These are phyloP conservation scores for Drosophila bocqueti DNA, from an alignment of 1,140 invertebrate genomes.

Conservation along the genomic window DNA sequence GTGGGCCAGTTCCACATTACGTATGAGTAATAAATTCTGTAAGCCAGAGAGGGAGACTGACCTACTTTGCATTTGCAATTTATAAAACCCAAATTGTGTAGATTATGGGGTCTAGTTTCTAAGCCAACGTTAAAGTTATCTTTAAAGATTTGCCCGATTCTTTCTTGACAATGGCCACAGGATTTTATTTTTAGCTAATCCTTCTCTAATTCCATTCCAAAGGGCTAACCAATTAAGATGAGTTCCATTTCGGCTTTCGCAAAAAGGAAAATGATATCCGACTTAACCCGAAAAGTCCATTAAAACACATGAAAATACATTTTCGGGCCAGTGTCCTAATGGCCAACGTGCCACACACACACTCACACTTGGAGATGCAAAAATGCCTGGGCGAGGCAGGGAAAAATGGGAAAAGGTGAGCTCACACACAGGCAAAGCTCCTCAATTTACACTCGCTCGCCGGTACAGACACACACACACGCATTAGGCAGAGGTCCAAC, in stretches of 20 bases:
- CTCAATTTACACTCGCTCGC: conserved; percentile 63
- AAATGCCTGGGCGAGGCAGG: conserved; percentile 41
- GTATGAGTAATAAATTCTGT: conserved; percentile 19
- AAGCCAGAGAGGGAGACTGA: conserved; percentile 3
- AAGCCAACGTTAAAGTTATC: not conserved
- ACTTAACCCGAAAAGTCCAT: conserved; percentile 74
- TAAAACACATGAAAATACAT: conserved; percentile 75
- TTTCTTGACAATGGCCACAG: not conserved
- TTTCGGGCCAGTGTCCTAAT: conserved; percentile 64
- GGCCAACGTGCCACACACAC: conserved; percentile 42
- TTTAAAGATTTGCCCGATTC: not conserved
- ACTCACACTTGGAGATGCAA: conserved; percentile 36
- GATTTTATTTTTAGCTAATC: conserved; percentile 28
- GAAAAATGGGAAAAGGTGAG: conserved; percentile 61
- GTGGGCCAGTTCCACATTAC: not conserved
- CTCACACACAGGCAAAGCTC: conserved; percentile 46
- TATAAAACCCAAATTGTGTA: conserved; percentile 11
- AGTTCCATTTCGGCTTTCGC: conserved; percentile 44
- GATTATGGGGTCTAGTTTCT: conserved; percentile 3
- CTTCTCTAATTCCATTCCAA: conserved; percentile 34
- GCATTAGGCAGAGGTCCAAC: conserved; percentile 34
- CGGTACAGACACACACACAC: conserved; percentile 17
- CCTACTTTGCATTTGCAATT: conserved; percentile 13
- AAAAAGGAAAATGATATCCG: conserved; percentile 52
- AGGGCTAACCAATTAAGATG: conserved; percentile 51